Evolutionary conservation across 2,113 vertebrate genomes (phyloP), one percentile per base, ranked within the genome.

Genomic region (Campylomormyrus numenius): DNA sequence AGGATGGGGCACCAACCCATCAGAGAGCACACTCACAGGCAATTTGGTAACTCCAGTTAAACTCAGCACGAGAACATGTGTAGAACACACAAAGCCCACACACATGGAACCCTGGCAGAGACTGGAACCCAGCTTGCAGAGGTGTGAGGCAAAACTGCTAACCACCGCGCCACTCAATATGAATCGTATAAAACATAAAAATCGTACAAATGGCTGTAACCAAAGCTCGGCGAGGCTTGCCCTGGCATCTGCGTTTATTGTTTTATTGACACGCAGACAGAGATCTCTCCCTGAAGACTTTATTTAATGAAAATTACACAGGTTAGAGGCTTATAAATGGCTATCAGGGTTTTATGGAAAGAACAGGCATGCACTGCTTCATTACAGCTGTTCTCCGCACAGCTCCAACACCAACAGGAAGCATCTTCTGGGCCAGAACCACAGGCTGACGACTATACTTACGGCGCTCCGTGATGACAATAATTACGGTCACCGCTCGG

Each of bases 281-380:
- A 94, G 93, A 93, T 94, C 91, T 91, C 92, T 90, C 90, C 92
- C 93, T 90, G 90, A 94, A 92, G 88, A 90, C 92, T 94, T 94
- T 92, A 93, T 95, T 94, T 94, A 94, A 90, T 92, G 92, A 94
- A 93, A 95, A 94, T 94, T 93, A 95, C 92, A 91, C 88, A 92
- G 92, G 93, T 94, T 94, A 95, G 92, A 94, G 90, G 92, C 93
- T 94, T 94, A 94, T 94, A 94, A 95, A 94, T 89, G n/a, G 9
- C 90, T 66, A 48, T 90, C 91, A 77, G 91, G 84, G 92, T 85
- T 90, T 90, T 83, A 91, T 21, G 42, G 93, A 89, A 90, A 94
- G 94, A 93, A 92, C 89, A 66, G 39, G 49, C 89, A 90, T 83
- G 45, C 49, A 85, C 66, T 88, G 89, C 15, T 91, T 89, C 89